Conservation (phyloP, 2,888 invertebrate genomes). For the Melanotus villosus region DNA sequence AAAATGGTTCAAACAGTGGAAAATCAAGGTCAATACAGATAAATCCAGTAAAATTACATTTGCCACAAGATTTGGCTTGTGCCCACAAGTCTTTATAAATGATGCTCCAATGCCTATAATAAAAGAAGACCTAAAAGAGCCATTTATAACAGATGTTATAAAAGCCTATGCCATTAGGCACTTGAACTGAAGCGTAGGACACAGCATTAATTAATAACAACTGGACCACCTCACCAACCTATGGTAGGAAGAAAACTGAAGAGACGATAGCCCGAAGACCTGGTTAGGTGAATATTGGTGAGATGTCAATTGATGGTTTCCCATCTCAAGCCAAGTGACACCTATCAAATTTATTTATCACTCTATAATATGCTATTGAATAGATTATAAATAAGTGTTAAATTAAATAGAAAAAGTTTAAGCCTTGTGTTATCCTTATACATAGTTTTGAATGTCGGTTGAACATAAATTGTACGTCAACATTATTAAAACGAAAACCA, state of each 20-base stretch:
- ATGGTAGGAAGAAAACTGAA: not conserved
- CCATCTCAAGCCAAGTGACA: not conserved
- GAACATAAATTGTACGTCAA: no score
- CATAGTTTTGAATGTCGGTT: no score
- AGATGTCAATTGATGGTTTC: no score
- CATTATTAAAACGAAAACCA: no score
- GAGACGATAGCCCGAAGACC: not conserved
- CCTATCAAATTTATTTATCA: not conserved
- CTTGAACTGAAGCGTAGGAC: not conserved
- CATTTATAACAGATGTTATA: conserved; percentile 1
- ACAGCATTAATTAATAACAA: no score
- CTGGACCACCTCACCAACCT: not conserved
- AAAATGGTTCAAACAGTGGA: not conserved
- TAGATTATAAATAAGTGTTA: not conserved
- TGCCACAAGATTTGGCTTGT: not conserved
- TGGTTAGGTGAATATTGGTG: not conserved
- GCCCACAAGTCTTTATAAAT: not conserved
- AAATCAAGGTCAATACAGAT: not conserved
- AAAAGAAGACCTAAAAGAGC: not conserved
- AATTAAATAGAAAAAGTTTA: not conserved
- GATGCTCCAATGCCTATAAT: not conserved
- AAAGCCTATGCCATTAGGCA: not conserved
- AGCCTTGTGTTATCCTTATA: no score
- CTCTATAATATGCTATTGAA: not conserved
- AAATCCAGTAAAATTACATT: not conserved